phyloP scores from a whole-genome alignment of 2,888 invertebrate species.

The Lasioglossum vierecki region DNA sequence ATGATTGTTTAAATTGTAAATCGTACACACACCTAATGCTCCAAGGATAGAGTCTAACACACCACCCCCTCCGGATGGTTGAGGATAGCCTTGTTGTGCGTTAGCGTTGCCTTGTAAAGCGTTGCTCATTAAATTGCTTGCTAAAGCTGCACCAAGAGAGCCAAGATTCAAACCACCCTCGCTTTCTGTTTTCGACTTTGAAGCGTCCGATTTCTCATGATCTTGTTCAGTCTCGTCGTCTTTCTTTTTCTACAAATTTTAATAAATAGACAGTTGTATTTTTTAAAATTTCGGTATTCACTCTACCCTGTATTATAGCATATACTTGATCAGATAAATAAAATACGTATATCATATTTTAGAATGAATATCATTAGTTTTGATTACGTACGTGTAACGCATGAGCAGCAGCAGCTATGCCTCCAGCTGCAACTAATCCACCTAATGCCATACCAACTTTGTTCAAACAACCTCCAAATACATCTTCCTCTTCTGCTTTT shows the following conservation, averaged over 20 bases:
- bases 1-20: background rate
- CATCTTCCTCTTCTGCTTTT: constrained; percentile 76
- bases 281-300: background rate
- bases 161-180: constrained; percentile 78
- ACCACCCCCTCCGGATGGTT: constrained; percentile 69
- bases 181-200: constrained; percentile 75
- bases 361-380: background rate
- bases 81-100: constrained; percentile 79
- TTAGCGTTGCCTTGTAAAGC: constrained; percentile 73
- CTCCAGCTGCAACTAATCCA: constrained; percentile 81
- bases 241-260: constrained; percentile 73
- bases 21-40: constrained; percentile 75
- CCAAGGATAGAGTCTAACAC: constrained; percentile 81
- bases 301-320: background rate
- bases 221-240: constrained; percentile 69
- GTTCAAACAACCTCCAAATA: constrained; percentile 77
- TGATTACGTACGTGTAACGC: constrained; percentile 74
- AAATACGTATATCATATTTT: background rate
- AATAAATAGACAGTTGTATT: background rate
- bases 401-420: constrained; percentile 81
- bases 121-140: constrained; percentile 79
- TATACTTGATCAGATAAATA: background rate
- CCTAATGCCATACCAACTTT: constrained; percentile 82
- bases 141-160: constrained; percentile 80
- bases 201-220: constrained; percentile 77